A percentile compares a stretch with the other conserved stretches of the same genome.
Conservation (phyloP, 2,113 vertebrate genomes). For the Rissa tridactyla region DNA sequence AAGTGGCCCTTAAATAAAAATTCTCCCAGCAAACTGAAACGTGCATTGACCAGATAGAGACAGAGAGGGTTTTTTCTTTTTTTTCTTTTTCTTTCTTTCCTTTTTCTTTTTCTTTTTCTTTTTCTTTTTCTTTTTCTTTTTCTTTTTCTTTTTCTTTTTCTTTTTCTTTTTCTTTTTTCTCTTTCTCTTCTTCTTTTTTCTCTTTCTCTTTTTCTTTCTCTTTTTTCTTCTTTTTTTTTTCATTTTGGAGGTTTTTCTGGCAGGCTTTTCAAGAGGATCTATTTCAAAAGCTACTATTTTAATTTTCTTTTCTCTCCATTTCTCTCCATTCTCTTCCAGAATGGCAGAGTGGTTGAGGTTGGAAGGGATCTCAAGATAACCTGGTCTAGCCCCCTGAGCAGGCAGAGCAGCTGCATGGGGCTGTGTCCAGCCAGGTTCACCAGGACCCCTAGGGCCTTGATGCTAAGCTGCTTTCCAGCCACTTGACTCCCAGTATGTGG, state of each 20-base stretch:
- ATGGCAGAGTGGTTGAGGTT: not conserved
- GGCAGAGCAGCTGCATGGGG: not conserved
- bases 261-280: not conserved
- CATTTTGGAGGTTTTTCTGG: not conserved
- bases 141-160: no score
- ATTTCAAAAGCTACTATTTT: not conserved
- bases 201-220: no score
- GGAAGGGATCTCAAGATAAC: not conserved
- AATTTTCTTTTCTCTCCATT: not conserved
- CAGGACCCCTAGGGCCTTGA: not conserved
- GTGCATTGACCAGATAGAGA: not conserved
- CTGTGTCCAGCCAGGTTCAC: not conserved
- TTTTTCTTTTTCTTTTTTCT: no score
- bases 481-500: not conserved
- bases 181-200: no score
- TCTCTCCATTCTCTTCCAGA: not conserved
- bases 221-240: not conserved
- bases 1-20: not conserved
- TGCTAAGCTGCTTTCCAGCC: not conserved
- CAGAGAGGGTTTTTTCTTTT: not conserved
- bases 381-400: not conserved
- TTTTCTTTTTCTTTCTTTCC: no score
- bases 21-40: not conserved
- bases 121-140: no score
- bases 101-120: no score